Evolutionary conservation across 2,888 invertebrate species (phyloP).

Genomic region (Amphipoea lucens): DNA sequence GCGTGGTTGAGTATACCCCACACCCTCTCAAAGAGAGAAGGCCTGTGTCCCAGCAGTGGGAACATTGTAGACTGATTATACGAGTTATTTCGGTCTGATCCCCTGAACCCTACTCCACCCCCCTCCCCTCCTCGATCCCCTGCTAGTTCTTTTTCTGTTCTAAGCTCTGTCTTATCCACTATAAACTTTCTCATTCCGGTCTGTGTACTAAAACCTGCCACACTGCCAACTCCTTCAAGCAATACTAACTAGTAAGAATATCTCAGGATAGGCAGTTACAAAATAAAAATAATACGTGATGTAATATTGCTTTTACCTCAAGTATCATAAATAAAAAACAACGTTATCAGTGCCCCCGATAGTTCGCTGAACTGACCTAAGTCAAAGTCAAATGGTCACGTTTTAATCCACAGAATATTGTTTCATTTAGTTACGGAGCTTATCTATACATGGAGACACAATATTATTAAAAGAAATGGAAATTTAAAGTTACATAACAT

Average conservation of each 20-base stretch:
- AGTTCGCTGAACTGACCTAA: conserved; percentile 54
- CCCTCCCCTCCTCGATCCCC: too few relatives aligned
- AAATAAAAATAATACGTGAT: conserved; percentile 36
- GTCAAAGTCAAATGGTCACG: conserved; percentile 52
- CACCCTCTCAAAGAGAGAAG: too few relatives aligned
- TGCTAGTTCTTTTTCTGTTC: too few relatives aligned
- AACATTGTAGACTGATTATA: neutral
- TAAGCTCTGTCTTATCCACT: too few relatives aligned
- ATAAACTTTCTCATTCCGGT: neutral
- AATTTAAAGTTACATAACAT: neutral
- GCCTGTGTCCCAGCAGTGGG: too few relatives aligned
- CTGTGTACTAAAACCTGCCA: neutral
- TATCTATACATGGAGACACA: conserved; percentile 28
- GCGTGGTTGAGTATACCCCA: too few relatives aligned
- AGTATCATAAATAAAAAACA: conserved; percentile 37
- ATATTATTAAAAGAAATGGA: conserved; percentile 22
- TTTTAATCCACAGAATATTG: conserved; percentile 10
- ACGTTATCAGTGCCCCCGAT: conserved; percentile 25
- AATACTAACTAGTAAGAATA: neutral
- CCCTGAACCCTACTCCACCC: too few relatives aligned
- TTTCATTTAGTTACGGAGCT: conserved; percentile 7
- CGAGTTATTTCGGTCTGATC: too few relatives aligned
- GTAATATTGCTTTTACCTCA: conserved; percentile 1
- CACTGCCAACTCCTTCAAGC: neutral
- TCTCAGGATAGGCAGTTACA: neutral